Base-by-base conservation (phyloP, 2,113 vertebrate genomes). In the Lipotes vexillifer region DNA sequence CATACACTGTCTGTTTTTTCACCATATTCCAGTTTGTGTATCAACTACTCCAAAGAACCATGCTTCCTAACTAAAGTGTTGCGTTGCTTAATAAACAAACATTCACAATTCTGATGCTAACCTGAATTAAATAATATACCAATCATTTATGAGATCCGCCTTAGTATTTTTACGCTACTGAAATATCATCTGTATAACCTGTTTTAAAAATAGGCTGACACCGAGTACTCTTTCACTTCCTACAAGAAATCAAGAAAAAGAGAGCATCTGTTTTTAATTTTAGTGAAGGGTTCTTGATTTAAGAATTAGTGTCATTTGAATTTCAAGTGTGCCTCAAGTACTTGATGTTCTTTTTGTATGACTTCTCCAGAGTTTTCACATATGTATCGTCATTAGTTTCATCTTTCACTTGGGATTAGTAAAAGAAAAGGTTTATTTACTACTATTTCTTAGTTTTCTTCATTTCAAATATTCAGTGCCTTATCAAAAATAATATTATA, bases 141-240 rank as follows among this genome's bases (percentile, higher is more conserved):
- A 44, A 1, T 88, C 59, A 75, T 91, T 91, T 85, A 89, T 94
- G 71, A 91, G 8, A 91, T 41, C 68, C 82, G 41, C 23, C 68
- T 87, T 63, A 38, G 69, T 33, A 84, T 89, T 93, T 88, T 95
- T n/a, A 66, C 66, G 27, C 74, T 90, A 84, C 83, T 75, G 41
- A 96, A 97, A 65, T 71, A 87, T 36, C 72, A 87, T 55, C 72
- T 94, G 57, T 93, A 68, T 96, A 93, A 46, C 38, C 78, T 84
- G 10, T 96, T 95, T 98, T 97, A 82, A 94, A 95, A 97, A 83
- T 88, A 91, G 52, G 77, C 89, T 96, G 82, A 91, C 72, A 87
- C 55, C 1, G 0, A 74, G 71, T 71, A 80, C 52, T 92, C 90
- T 88, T 96, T 97, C 33, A 61, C 65, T 68, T 92, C 86, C 91